Evolutionary conservation across 2,113 vertebrate species (phyloP).

Genomic region (Ammodytes marinus): DNA sequence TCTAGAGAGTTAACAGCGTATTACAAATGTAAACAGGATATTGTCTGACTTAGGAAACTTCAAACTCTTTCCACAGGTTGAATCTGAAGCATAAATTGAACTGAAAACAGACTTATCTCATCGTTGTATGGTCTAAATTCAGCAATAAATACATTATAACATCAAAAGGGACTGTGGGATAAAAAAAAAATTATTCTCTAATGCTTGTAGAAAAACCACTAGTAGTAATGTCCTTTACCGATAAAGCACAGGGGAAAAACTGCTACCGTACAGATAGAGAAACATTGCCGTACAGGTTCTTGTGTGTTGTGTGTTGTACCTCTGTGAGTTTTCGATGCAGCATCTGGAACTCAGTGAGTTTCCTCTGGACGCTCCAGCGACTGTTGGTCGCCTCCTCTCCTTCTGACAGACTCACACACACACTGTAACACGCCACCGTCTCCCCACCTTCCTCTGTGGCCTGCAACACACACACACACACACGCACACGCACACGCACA

Average conservation of each 20-base stretch:
- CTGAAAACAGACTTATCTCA: no score
- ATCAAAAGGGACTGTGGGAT: no score
- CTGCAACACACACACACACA: slow-evolving; percentile 74
- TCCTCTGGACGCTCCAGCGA: slow-evolving; percentile 94
- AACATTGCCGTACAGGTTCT: not conserved
- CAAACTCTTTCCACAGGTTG: no score
- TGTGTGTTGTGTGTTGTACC: slow-evolving; percentile 79
- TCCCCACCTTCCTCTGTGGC: slow-evolving; percentile 95
- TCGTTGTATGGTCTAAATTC: no score
- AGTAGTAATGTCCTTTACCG: no score
- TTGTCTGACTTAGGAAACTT: no score
- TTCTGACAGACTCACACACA: slow-evolving; percentile 91
- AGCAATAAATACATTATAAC: no score
- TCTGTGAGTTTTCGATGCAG: slow-evolving; percentile 97
- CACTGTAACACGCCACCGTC: slow-evolving; percentile 93
- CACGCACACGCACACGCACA: not conserved
- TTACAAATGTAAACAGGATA: no score
- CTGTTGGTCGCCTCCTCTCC: slow-evolving; percentile 88
- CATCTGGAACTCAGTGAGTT: slow-evolving; percentile 96
- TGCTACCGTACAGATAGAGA: not conserved
- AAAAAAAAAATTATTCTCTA: no score
- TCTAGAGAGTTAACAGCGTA: not conserved
- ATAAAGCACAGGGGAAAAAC: no score
- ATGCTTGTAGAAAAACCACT: no score
- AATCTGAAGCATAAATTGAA: no score